phyloP scores from a whole-genome alignment of 2,888 invertebrate species.

The Oeneis ivallda region DNA sequence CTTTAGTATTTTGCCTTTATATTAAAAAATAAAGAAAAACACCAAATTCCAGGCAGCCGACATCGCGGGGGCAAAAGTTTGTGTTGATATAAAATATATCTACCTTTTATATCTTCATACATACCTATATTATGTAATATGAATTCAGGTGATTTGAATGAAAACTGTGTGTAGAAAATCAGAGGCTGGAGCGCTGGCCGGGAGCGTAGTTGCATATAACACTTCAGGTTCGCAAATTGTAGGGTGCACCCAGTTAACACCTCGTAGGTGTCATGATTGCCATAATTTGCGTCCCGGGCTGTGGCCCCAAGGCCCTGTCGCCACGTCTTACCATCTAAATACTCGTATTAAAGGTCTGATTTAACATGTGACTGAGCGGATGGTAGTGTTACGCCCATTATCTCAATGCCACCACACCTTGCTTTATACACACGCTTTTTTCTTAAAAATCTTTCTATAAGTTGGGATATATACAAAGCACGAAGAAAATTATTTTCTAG shows the following conservation, averaged over 20 bases:
- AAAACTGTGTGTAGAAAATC: constrained; percentile 54
- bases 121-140: constrained; percentile 33
- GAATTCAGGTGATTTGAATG: constrained; percentile 30
- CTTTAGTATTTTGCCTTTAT: too few relatives aligned
- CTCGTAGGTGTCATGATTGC: constrained; percentile 81
- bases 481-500: too few relatives aligned
- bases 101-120: background rate
- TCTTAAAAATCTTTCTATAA: background rate
- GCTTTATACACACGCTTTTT: background rate
- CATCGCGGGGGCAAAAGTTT: too few relatives aligned
- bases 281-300: constrained; percentile 75
- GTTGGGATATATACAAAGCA: background rate
- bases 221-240: constrained; percentile 72
- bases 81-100: too few relatives aligned
- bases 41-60: too few relatives aligned
- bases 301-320: constrained; percentile 73
- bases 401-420: constrained; percentile 19
- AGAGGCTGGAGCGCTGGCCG: constrained; percentile 49
- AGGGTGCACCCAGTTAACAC: constrained; percentile 77
- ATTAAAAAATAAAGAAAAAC: too few relatives aligned
- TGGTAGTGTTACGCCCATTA: constrained; percentile 52
- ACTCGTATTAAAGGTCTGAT: constrained; percentile 68
- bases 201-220: constrained; percentile 45
- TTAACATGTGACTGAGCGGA: constrained; percentile 61
- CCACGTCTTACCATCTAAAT: constrained; percentile 76